phyloP scores from a whole-genome alignment of 2,797 vertebrate species.

The Orientallactaga sibirica region DNA sequence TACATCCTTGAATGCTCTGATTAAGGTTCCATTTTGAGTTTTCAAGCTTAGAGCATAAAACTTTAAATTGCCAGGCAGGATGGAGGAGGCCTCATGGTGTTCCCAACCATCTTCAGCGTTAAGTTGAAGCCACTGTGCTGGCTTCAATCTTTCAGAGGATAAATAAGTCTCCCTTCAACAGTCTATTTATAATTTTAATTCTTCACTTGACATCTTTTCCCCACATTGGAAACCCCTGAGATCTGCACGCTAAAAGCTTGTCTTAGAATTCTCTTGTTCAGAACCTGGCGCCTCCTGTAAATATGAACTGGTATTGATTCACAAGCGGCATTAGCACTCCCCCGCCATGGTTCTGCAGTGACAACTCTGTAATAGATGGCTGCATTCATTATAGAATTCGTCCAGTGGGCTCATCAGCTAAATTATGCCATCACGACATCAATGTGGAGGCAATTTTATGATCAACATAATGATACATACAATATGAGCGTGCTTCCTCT shows the following conservation, averaged over 20 bases:
- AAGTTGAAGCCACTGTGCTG: neutral
- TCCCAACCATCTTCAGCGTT: neutral
- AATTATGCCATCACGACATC: slow-evolving; percentile 59
- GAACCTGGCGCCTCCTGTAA: neutral
- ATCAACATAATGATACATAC: slow-evolving; percentile 69
- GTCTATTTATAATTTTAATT: neutral
- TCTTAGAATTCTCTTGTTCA: slow-evolving; percentile 30
- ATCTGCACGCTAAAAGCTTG: neutral
- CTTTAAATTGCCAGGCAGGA: neutral
- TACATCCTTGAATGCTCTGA: slow-evolving; percentile 16
- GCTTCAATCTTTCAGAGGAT: neutral
- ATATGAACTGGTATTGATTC: neutral
- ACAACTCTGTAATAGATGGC: neutral
- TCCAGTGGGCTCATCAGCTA: slow-evolving; percentile 22
- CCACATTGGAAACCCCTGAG: neutral
- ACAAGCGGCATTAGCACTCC: neutral
- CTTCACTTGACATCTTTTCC: neutral
- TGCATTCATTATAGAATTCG: neutral
- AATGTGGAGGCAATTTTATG: slow-evolving; percentile 55
- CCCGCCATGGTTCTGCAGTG: neutral
- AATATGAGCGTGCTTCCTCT: slow-evolving; percentile 56
- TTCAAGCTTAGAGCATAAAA: neutral
- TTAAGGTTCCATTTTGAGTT: slow-evolving; percentile 46
- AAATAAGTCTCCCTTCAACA: neutral
- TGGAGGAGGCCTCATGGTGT: neutral